Base-by-base conservation (phyloP, 2,797 vertebrate genomes). In the Linurgus olivaceus region DNA sequence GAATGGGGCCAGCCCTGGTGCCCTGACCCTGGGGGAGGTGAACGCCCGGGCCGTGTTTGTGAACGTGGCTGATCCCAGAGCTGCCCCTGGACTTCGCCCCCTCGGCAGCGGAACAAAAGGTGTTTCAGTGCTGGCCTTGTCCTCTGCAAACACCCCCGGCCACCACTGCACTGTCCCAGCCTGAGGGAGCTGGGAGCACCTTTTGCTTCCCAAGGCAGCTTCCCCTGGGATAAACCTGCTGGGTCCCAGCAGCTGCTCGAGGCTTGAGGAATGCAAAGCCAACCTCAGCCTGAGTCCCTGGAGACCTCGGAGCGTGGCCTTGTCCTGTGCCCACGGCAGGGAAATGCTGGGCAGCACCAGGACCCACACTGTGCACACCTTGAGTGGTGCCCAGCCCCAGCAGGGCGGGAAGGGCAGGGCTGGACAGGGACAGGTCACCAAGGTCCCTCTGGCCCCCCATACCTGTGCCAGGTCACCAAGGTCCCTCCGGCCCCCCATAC, bases 1-100 rank as follows among this genome's bases (percentile, higher is more conserved):
- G 87, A 45, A 8, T 0, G 2, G 59, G 63, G 73, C 87, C 1
- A 2, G 7, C 6, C 7, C 58, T 5, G 45, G 15, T 8, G 75
- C 21, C 6, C 65, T 2, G 4, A 7, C 18, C 37, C 0, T 0
- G 5, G 2, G 2, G 72, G 88, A 8, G 94, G 95, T 91, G 90
- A 96, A 89, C 2, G 93, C 17, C 93, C 86, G 0, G n/a, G 68
- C 71, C 0, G 25, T 93, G 94, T 88, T 93, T 93, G 91, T 93
- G 93, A 72, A 20, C 10, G 24, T 38, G 12, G 63, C 4, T 28
- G 51, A 71, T 37, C 79, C 85, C 70, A 33, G 80, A 40, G 4
- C 86, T 61, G 61, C 35, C 88, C 72, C 83, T 96, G 95, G 96
- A 95, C 97, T 96, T 95, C 61, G 61, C 15, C 87, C 96, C 80